Percentiles rank a stretch among this genome's conserved stretches.
Conservation (phyloP, 2,888 invertebrate genomes). For the Andrena camellia region DNA sequence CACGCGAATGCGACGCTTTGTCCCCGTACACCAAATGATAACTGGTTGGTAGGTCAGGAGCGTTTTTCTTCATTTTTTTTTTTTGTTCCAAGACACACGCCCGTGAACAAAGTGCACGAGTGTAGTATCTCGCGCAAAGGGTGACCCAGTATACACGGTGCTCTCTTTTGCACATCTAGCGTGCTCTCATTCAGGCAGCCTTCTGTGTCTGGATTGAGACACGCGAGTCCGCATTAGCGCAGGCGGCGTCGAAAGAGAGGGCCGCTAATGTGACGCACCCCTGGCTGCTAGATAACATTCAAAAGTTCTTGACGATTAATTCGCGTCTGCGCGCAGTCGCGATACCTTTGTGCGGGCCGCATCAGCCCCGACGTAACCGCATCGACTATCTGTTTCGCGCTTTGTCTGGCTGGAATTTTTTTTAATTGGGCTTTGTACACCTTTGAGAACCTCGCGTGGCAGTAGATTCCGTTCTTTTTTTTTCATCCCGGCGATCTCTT, state of each 20-base stretch:
- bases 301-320: conserved; percentile 50
- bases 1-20: conserved; percentile 3
- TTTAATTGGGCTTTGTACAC: background rate
- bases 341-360: background rate
- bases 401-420: conserved; percentile 1
- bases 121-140: conserved; percentile 48
- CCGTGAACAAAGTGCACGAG: conserved; percentile 48
- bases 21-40: conserved; percentile 32
- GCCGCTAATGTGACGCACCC: conserved; percentile 22
- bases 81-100: conserved; percentile 21
- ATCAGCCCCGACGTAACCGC: background rate
- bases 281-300: conserved; percentile 22
- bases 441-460: background rate
- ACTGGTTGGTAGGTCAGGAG: conserved; percentile 52
- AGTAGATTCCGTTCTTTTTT: background rate
- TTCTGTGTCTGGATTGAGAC: conserved; percentile 37
- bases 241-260: conserved; percentile 27
- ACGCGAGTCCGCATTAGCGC: conserved; percentile 21
- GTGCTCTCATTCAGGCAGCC: conserved; percentile 24
- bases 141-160: conserved; percentile 50
- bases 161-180: conserved; percentile 23
- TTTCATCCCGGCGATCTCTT: background rate
- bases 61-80: background rate
- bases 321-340: conserved; percentile 26
- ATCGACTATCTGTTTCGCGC: background rate